These are phyloP conservation scores for Muntiacus reevesi DNA, from an alignment of 2,113 vertebrate genomes.

Conservation along the genomic window DNA sequence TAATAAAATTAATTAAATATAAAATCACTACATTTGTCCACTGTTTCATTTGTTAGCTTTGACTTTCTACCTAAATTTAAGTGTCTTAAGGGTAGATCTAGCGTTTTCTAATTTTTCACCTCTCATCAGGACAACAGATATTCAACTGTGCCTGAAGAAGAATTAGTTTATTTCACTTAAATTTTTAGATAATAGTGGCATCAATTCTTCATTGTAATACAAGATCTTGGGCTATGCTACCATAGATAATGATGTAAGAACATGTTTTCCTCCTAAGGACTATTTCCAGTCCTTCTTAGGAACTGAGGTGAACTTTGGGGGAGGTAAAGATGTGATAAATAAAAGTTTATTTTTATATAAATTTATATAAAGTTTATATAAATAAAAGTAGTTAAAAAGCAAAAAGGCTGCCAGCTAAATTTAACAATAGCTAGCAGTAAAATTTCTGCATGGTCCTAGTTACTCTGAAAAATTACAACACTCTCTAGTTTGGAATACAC, in stretches of 20 bases:
- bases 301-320: not conserved
- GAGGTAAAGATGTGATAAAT: not conserved
- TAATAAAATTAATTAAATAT: slow-evolving; percentile 5
- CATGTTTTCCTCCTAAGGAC: not conserved
- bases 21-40: not conserved
- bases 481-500: not conserved
- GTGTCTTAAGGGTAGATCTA: not conserved
- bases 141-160: not conserved
- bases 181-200: not conserved
- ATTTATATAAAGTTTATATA: too few relatives aligned
- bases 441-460: not conserved
- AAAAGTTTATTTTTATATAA: not conserved
- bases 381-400: not conserved
- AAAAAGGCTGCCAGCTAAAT: not conserved
- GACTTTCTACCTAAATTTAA: not conserved
- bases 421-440: not conserved
- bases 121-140: not conserved
- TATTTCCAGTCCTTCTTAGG: not conserved
- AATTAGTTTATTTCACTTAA: not conserved
- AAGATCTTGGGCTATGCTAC: not conserved
- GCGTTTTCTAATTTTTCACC: not conserved
- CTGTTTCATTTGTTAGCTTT: not conserved
- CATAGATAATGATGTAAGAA: not conserved
- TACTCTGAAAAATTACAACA: not conserved
- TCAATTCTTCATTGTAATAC: not conserved